Conservation (phyloP, 37 sponge, comb jelly and placozoan species). For the Halisarca cf. caerulea region DNA sequence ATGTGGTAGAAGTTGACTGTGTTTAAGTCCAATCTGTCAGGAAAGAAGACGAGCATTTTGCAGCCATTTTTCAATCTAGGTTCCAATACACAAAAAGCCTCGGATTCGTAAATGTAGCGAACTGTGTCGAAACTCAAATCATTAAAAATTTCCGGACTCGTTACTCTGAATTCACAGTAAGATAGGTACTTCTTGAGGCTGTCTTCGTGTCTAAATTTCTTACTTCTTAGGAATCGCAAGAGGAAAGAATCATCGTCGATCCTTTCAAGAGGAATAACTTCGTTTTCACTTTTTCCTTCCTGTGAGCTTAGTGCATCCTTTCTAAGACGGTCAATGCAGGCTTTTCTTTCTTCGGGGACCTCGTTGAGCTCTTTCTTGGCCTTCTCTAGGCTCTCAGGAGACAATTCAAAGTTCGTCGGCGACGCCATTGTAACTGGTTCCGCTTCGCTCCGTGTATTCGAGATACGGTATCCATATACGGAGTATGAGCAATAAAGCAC, state of each 20-base stretch:
- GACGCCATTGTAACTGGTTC: no score
- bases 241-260: constrained; percentile 20
- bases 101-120: not conserved
- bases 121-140: constrained; percentile 19
- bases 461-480: no score
- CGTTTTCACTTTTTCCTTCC: not conserved
- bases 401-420: no score
- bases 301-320: not conserved
- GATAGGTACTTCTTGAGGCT: constrained; percentile 2
- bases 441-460: no score
- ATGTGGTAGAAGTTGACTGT: not conserved
- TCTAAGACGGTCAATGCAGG: not conserved
- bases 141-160: constrained; percentile 25
- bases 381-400: not conserved
- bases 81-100: not conserved
- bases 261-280: not conserved
- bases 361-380: constrained; percentile 11
- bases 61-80: constrained; percentile 3
- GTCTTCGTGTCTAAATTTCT: constrained; percentile 21
- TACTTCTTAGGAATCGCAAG: constrained; percentile 5
- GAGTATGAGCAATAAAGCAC: no score
- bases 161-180: not conserved
- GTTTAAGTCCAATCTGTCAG: not conserved
- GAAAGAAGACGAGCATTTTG: not conserved
- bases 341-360: not conserved